Evolutionary conservation across 2,797 vertebrate species (phyloP).

Genomic region (Pampus argenteus): DNA sequence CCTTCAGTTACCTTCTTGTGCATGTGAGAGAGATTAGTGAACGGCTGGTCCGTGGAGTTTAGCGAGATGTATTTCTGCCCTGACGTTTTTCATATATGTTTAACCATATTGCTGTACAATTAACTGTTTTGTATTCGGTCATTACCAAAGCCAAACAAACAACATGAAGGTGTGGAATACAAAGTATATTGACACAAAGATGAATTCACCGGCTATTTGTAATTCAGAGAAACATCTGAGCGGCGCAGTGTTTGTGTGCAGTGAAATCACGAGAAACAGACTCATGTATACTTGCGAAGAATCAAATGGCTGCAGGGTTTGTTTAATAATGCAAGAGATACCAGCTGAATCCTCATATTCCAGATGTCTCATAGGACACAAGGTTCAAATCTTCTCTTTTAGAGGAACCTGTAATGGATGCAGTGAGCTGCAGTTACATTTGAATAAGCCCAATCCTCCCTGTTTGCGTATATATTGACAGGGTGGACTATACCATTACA

Average conservation of each 20-base stretch:
- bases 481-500: too few relatives aligned
- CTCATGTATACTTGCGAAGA: slow-evolving; percentile 54
- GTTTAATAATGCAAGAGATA: slow-evolving; percentile 72
- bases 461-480: neutral
- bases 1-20: slow-evolving; percentile 31
- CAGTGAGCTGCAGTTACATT: slow-evolving; percentile 25
- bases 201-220: slow-evolving; percentile 38
- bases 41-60: slow-evolving; percentile 58
- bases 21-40: slow-evolving; percentile 63
- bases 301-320: slow-evolving; percentile 51
- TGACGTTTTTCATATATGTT: slow-evolving; percentile 2
- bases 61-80: slow-evolving; percentile 39
- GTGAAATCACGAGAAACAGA: slow-evolving; percentile 55
- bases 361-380: slow-evolving; percentile 41
- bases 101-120: neutral
- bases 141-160: neutral
- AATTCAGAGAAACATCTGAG: slow-evolving; percentile 42
- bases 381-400: slow-evolving; percentile 37
- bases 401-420: slow-evolving; percentile 36
- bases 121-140: slow-evolving; percentile 1
- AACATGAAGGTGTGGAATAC: neutral
- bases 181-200: slow-evolving; percentile 14
- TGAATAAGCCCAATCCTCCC: slow-evolving; percentile 16
- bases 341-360: slow-evolving; percentile 61
- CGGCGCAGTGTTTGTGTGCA: slow-evolving; percentile 16